A percentile compares a stretch with the other conserved stretches of the same genome.
Conservation (phyloP, 2,113 vertebrate species). For the Chaetodon auriga region DNA sequence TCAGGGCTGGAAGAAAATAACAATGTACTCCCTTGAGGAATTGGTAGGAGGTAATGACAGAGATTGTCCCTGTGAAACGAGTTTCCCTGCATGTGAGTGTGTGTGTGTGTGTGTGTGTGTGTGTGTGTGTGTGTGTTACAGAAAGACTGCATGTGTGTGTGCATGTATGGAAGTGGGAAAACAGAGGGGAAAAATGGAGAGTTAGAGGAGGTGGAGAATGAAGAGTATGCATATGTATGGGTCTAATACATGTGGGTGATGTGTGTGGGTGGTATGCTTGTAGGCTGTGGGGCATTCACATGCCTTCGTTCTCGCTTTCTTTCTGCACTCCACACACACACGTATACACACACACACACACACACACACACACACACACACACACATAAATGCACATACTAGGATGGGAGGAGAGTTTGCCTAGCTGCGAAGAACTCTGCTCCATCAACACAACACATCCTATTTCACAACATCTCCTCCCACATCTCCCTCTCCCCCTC, state of each 20-base stretch:
- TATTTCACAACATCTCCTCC: constrained; percentile 78
- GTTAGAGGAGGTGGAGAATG: constrained; percentile 26
- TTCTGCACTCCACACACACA: neutral
- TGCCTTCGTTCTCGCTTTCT: constrained; percentile 38
- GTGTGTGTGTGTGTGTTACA: neutral
- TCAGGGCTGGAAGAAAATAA: constrained; percentile 71
- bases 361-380: constrained; percentile 17
- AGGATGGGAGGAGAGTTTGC: constrained; percentile 75
- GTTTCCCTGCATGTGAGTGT: constrained; percentile 40
- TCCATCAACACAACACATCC: constrained; percentile 80
- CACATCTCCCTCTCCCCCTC: constrained; percentile 64
- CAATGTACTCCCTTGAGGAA: constrained; percentile 72
- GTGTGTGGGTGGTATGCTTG: constrained; percentile 73
- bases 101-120: constrained; percentile 7
- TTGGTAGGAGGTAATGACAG: constrained; percentile 76
- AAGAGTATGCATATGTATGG: constrained; percentile 75
- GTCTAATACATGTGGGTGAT: constrained; percentile 70
- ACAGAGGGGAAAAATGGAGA: constrained; percentile 4
- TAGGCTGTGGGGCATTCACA: constrained; percentile 68
- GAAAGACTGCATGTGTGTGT: neutral
- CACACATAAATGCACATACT: constrained; percentile 26
- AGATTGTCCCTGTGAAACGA: constrained; percentile 70
- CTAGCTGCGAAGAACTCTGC: constrained; percentile 67
- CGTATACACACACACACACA: neutral
- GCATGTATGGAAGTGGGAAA: constrained; percentile 22